A percentile compares a stretch with the other conserved stretches of the same genome.
These are phyloP conservation scores for Etia nguti DNA, from an alignment of 2,113 vertebrate species.

Conservation along the genomic window DNA sequence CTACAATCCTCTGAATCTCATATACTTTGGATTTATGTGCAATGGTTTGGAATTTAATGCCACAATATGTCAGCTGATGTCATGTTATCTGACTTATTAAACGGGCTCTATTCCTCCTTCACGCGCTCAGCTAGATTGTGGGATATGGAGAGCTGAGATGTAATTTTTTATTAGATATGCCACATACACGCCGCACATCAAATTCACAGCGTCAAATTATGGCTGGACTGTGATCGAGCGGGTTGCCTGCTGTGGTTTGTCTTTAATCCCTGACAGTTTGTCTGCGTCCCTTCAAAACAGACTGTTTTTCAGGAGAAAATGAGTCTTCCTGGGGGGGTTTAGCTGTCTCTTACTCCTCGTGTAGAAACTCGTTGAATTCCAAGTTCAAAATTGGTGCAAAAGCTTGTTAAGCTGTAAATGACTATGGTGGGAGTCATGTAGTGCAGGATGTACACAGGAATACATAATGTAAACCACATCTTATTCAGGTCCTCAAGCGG, in stretches of 20 bases:
- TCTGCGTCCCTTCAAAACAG: neutral
- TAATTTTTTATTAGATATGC: constrained; percentile 24
- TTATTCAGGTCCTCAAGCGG: neutral
- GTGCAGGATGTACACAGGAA: neutral
- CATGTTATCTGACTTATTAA: constrained; percentile 34
- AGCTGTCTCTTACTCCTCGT: neutral
- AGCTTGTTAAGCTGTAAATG: neutral
- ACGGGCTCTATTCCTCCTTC: neutral
- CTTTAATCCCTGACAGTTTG: constrained; percentile 1
- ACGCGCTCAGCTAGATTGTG: neutral
- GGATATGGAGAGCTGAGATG: neutral
- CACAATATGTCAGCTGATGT: constrained; percentile 29
- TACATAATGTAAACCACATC: neutral
- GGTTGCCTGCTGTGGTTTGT: neutral
- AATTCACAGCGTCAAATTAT: neutral
- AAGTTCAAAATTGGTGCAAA: neutral
- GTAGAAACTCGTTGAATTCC: neutral
- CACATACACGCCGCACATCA: neutral
- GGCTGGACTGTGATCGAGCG: neutral
- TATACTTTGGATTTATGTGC: constrained; percentile 20
- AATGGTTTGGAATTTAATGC: constrained; percentile 35
- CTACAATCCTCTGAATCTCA: constrained; percentile 6
- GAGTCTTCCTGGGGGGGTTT: neutral
- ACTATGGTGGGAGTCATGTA: neutral
- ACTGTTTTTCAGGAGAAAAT: neutral